A percentile compares a stretch with the other conserved stretches of the same genome.
Conservation (phyloP, 2,797 vertebrate genomes). For the Varecia variegata region DNA sequence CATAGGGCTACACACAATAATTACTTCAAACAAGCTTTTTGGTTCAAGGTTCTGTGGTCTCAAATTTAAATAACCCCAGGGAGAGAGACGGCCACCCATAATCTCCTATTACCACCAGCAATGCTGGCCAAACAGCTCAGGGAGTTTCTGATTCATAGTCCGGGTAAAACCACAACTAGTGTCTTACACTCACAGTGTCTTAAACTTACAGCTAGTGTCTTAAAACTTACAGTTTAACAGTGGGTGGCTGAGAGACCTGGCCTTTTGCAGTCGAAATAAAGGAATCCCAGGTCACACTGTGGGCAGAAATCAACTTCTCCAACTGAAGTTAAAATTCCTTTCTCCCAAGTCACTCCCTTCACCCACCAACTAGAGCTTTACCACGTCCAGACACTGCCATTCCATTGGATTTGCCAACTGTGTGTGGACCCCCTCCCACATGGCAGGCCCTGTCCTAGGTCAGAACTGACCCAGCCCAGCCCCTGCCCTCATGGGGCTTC, state of each 20-base stretch:
- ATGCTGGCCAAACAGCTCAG: constrained; percentile 28
- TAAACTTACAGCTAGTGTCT: too few species aligned
- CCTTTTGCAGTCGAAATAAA: neutral
- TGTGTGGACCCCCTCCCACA: neutral
- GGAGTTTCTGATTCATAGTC: constrained; percentile 1
- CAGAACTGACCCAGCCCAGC: neutral
- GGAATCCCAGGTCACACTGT: neutral
- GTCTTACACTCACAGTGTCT: neutral
- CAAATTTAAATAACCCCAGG: constrained; percentile 9
- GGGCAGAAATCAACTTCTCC: constrained; percentile 41
- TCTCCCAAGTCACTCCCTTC: neutral
- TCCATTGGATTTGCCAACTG: neutral
- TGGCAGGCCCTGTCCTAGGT: neutral
- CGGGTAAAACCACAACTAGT: constrained; percentile 12
- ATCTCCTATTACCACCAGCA: constrained; percentile 26
- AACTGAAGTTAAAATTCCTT: constrained; percentile 35
- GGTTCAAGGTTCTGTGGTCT: neutral
- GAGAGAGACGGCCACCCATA: neutral
- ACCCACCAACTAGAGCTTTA: neutral
- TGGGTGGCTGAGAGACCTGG: neutral
- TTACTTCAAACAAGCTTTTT: constrained; percentile 46
- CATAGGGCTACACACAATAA: neutral
- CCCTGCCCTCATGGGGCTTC: neutral
- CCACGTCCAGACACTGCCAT: neutral
- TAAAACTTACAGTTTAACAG: neutral